Percentiles rank a stretch among this genome's conserved stretches.
phyloP scores from a whole-genome alignment of 2,797 vertebrate species.

The Petrocephalus schoutedeni region DNA sequence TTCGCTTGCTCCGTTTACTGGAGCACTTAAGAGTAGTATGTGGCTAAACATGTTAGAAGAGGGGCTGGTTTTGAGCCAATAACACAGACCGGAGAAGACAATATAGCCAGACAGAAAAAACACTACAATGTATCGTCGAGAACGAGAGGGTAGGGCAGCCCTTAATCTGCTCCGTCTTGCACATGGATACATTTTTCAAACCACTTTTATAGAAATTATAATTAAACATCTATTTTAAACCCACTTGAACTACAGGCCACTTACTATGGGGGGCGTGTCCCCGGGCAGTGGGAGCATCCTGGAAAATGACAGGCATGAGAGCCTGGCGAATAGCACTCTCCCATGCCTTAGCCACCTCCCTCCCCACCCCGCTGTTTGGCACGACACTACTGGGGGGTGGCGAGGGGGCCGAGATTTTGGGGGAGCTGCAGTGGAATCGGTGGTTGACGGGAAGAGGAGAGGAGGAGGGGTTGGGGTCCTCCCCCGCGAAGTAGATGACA shows the following conservation, averaged over 20 bases:
- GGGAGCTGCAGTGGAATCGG: conserved; percentile 37
- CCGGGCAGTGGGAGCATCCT: conserved; percentile 60
- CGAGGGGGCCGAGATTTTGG: conserved; percentile 41
- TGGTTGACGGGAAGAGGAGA: conserved; percentile 27
- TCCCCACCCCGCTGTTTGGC: conserved; percentile 68
- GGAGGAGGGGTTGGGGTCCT: conserved; percentile 57
- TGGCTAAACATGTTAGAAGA: not conserved
- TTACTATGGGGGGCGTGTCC: conserved; percentile 64
- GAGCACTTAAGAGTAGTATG: not conserved
- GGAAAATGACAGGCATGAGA: conserved; percentile 80
- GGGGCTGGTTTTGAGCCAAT: not conserved
- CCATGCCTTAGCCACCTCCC: conserved; percentile 75
- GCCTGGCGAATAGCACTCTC: conserved; percentile 81
- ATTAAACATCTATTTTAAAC: not conserved
- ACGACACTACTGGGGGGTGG: conserved; percentile 59
- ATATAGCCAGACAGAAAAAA: not conserved
- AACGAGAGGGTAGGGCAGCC: not conserved
- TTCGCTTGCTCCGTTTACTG: not conserved
- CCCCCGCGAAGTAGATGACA: conserved; percentile 81
- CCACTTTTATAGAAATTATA: not conserved
- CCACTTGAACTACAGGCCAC: conserved; percentile 26
- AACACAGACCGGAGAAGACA: not conserved
- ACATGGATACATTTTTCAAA: not conserved
- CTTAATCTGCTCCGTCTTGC: not conserved
- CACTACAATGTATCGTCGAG: not conserved